Percentiles rank a stretch among this genome's conserved stretches.
Conservation (phyloP, 2,888 invertebrate species). For the Temnothorax ravouxi region DNA sequence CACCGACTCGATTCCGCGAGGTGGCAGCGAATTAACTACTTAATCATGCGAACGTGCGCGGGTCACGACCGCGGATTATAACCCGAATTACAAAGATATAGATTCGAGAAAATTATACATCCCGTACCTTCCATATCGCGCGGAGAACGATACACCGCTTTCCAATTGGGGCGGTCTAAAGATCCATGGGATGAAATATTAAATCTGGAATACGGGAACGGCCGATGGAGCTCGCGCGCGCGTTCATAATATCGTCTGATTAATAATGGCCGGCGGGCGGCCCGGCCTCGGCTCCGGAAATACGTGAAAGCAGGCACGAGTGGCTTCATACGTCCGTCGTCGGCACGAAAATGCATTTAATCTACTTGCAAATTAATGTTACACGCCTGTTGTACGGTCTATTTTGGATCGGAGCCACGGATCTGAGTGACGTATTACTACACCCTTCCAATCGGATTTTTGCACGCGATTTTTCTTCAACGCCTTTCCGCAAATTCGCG, state of each 20-base stretch:
- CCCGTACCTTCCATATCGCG: not conserved
- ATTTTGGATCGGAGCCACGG: slow-evolving; percentile 70
- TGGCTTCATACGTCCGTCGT: slow-evolving; percentile 49
- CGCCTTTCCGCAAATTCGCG: slow-evolving; percentile 50
- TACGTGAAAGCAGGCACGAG: slow-evolving; percentile 31
- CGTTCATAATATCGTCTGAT: slow-evolving; percentile 53
- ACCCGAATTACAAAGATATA: slow-evolving; percentile 56
- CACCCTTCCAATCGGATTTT: slow-evolving; percentile 27
- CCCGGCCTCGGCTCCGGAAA: slow-evolving; percentile 48
- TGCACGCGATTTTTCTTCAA: slow-evolving; percentile 51
- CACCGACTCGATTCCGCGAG: slow-evolving; percentile 42
- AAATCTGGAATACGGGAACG: slow-evolving; percentile 51
- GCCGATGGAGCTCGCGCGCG: slow-evolving; percentile 29
- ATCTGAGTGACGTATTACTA: slow-evolving; percentile 38
- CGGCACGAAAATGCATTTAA: slow-evolving; percentile 65
- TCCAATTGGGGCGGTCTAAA: slow-evolving; percentile 54
- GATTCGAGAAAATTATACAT: slow-evolving; percentile 52
- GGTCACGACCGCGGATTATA: slow-evolving; percentile 48
- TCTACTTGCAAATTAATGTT: slow-evolving; percentile 68
- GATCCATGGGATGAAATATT: slow-evolving; percentile 54
- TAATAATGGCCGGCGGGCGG: slow-evolving; percentile 52
- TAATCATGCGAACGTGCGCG: slow-evolving; percentile 47
- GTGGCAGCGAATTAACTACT: slow-evolving; percentile 47
- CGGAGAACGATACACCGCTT: slow-evolving; percentile 46
- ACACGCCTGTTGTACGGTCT: slow-evolving; percentile 56